These are phyloP conservation scores for Peucedramus taeniatus DNA, from an alignment of 2,113 vertebrate genomes.

Conservation along the genomic window DNA sequence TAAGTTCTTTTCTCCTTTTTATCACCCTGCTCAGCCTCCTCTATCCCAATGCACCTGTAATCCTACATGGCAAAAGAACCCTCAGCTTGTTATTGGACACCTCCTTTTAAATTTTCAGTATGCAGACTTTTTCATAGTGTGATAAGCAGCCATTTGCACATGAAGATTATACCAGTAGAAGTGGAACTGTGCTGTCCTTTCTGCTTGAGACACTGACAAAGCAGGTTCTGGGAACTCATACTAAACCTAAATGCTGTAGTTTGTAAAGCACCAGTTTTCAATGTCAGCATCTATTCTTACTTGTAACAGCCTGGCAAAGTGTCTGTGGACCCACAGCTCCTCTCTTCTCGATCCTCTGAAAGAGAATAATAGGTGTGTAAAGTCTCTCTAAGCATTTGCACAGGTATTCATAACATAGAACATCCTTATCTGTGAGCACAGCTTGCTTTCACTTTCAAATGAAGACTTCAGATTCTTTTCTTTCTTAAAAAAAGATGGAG, in stretches of 20 bases:
- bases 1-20: neutral
- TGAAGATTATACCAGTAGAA: neutral
- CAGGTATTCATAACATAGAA: neutral
- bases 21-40: neutral
- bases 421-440: neutral
- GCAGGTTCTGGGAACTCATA: neutral
- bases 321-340: neutral
- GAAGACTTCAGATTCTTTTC: neutral
- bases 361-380: neutral
- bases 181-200: neutral
- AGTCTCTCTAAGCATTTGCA: neutral
- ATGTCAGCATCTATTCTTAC: neutral
- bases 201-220: neutral
- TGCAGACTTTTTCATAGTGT: neutral
- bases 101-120: neutral
- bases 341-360: neutral
- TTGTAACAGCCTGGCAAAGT: neutral
- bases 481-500: neutral
- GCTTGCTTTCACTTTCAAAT: neutral
- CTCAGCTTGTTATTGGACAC: neutral
- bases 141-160: neutral
- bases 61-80: neutral
- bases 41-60: neutral
- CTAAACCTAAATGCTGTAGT: neutral
- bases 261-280: neutral